Evolutionary conservation across 1,140 invertebrate species (phyloP), one percentile per base, ranked within the genome.

Genomic region (Drosophila kanapiae): DNA sequence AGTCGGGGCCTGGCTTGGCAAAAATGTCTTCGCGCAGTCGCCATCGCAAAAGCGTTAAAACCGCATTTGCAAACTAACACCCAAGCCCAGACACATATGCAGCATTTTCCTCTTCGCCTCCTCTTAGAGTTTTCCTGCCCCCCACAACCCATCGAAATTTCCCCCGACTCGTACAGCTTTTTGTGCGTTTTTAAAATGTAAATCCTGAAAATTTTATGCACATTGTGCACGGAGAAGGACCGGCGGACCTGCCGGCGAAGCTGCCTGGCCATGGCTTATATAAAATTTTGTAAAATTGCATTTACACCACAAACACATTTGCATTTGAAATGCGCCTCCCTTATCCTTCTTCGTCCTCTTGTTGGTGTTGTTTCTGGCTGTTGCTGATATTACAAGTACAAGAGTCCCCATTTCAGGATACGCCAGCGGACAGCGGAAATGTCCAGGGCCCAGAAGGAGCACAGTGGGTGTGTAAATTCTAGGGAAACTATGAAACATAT

Each of bases 301-400:
- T 90, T 88, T 90, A 90, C 85, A 90, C 85, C 86, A 85, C 85
- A 91, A 90, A 91, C 86, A 85, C 85, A 91, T 90, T 90, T 90
- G 85, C 85, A 90, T 90, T 87, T 90, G 78, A 90, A 88, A 88
- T 88, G 84, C 59, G 63, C 37, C 69, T 56, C 13, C 53, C 53
- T 56, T 54, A 54, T 54, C 51, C 53, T 56, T 38, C 43, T 31
- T 40, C 45, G 57, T 69, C 59, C 35, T 48, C 31, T 18, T 49
- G 38, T 31, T 63, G 51, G 18, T 72, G 38, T 45, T 75, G 54
- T 75, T 75, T 10, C 18, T 27, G 53, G 53, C 53, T 40, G 53
- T 54, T 60, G 78, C 40, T 64, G 58, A 47, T 69, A 80, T 64
- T 78, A 78, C 82, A 86, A 68, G 69, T 79, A 71, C 75, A 86